phyloP scores from a whole-genome alignment of 1,140 invertebrate genomes.

The Cheumatopsyche charites region DNA sequence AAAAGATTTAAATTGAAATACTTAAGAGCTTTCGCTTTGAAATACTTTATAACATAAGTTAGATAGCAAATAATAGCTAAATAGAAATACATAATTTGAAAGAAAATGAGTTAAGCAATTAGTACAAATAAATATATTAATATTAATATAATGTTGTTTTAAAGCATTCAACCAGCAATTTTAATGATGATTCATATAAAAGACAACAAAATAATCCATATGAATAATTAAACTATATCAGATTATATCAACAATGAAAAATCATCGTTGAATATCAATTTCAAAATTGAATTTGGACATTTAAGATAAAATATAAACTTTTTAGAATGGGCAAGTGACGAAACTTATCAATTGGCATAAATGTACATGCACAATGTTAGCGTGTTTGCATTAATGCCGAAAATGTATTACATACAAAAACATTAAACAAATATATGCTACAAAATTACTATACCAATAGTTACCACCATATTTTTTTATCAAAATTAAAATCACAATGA shows the following conservation, averaged over 20 bases:
- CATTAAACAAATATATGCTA: not conserved
- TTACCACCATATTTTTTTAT: slow-evolving; percentile 17
- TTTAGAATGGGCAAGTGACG: slow-evolving; percentile 39
- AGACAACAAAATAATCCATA: not conserved
- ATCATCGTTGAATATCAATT: not conserved
- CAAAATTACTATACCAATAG: not conserved
- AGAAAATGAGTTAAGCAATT: slow-evolving; percentile 19
- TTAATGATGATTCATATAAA: not conserved
- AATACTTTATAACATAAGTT: slow-evolving; percentile 26
- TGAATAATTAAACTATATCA: not conserved
- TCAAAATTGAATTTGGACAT: too few relatives aligned
- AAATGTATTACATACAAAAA: not conserved
- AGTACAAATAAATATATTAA: slow-evolving; percentile 7
- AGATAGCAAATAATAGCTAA: slow-evolving; percentile 18
- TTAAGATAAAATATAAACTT: not conserved
- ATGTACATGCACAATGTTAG: not conserved
- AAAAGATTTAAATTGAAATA: too few relatives aligned
- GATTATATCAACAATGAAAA: not conserved
- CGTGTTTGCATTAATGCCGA: not conserved
- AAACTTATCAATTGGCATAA: slow-evolving; percentile 13
- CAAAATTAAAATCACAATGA: slow-evolving; percentile 3
- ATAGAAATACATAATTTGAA: slow-evolving; percentile 15
- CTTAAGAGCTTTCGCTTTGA: slow-evolving; percentile 2
- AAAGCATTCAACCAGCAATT: slow-evolving; percentile 34
- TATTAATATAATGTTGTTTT: not conserved